Percentiles rank a stretch among this genome's conserved stretches.
Conservation (phyloP, 2,888 invertebrate genomes). For the Meloe dianella region DNA sequence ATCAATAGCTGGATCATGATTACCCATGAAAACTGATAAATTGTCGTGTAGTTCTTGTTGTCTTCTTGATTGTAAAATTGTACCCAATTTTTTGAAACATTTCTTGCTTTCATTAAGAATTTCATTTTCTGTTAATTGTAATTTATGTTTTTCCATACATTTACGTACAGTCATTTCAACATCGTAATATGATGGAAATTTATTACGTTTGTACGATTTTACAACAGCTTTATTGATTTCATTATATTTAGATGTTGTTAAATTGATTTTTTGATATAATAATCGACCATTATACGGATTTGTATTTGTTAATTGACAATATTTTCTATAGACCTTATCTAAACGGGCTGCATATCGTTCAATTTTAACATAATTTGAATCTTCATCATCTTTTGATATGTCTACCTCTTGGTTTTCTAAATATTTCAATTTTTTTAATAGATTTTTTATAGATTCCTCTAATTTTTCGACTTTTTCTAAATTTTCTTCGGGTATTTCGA, state of each 20-base stretch:
- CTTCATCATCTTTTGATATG: conserved; percentile 70
- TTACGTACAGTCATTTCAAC: conserved; percentile 47
- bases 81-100: conserved; percentile 52
- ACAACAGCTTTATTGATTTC: conserved; percentile 48
- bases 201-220: conserved; percentile 49
- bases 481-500: conserved; percentile 38
- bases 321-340: conserved; percentile 44
- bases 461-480: conserved; percentile 42
- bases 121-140: conserved; percentile 40
- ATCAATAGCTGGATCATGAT: conserved; percentile 49
- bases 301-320: conserved; percentile 47
- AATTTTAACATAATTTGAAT: conserved; percentile 74
- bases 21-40: conserved; percentile 17
- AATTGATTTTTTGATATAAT: conserved; percentile 44
- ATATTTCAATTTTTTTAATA: conserved; percentile 70
- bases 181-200: conserved; percentile 51
- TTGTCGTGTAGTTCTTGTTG: conserved; percentile 49
- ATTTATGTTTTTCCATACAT: conserved; percentile 41
- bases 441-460: conserved; percentile 67
- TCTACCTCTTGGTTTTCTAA: conserved; percentile 75
- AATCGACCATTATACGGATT: conserved; percentile 46
- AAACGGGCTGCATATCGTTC: conserved; percentile 60
- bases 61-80: conserved; percentile 48
- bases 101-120: conserved; percentile 46
- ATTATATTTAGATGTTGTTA: conserved; percentile 43